These are phyloP conservation scores for Metallyticus violacea DNA, from an alignment of 2,888 invertebrate genomes.

Conservation along the genomic window DNA sequence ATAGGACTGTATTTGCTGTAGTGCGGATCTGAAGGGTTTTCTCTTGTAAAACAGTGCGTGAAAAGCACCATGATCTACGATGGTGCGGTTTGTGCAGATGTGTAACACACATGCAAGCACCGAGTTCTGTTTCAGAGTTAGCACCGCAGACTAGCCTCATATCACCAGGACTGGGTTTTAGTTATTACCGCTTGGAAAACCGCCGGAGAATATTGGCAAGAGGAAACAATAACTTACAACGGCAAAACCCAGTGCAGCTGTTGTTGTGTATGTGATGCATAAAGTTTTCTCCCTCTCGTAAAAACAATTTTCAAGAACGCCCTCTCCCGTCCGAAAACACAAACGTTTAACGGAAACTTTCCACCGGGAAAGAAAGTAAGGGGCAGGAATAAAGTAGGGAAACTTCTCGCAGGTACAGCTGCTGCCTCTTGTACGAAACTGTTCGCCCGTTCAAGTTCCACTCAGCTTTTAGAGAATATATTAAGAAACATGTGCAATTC, in stretches of 20 bases:
- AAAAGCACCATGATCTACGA: neutral
- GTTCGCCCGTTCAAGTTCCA: neutral
- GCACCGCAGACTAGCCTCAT: neutral
- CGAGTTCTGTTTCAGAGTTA: neutral
- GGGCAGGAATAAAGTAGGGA: neutral
- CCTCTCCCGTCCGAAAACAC: neutral
- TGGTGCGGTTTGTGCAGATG: neutral
- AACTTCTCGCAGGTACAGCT: neutral
- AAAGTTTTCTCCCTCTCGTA: neutral
- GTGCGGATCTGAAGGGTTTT: too few species aligned
- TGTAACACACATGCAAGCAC: neutral
- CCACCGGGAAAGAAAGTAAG: neutral
- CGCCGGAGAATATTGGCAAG: neutral
- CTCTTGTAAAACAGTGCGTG: neutral
- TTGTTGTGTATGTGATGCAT: neutral
- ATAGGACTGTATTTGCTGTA: too few species aligned
- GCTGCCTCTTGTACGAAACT: neutral
- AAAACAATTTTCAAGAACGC: neutral
- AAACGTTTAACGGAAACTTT: neutral
- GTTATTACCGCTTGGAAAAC: neutral
- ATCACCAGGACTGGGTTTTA: neutral
- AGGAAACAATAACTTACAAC: conserved; percentile 3
- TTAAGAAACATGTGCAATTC: too few species aligned
- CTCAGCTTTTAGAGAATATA: neutral
- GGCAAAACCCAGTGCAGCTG: neutral